Evolutionary conservation across 2,888 invertebrate species (phyloP).

Genomic region (Rhodophaea formosa): DNA sequence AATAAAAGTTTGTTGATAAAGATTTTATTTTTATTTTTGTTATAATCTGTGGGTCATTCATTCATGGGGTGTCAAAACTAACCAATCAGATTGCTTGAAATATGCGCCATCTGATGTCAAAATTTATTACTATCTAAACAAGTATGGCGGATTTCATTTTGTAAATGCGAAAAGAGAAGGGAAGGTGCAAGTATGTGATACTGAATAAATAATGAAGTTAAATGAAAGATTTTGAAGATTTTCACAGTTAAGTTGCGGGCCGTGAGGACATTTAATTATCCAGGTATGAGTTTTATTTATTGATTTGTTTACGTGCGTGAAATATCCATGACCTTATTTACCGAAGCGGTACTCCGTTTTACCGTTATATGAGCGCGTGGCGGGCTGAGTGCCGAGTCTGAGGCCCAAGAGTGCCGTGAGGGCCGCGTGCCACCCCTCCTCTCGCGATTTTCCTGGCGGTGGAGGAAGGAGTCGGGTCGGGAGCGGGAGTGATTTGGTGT

Average conservation of each 20-base stretch:
- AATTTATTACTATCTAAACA: slow-evolving; percentile 47
- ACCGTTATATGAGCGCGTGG: slow-evolving; percentile 77
- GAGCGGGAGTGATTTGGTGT: slow-evolving; percentile 78
- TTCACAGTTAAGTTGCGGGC: slow-evolving; percentile 15
- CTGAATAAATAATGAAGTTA: slow-evolving; percentile 31
- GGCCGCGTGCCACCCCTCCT: slow-evolving; percentile 74
- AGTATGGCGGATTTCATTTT: slow-evolving; percentile 70
- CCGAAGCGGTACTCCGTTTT: slow-evolving; percentile 69
- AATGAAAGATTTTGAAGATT: slow-evolving; percentile 23
- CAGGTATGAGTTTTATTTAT: slow-evolving; percentile 48
- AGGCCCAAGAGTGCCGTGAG: slow-evolving; percentile 59
- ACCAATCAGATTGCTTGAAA: slow-evolving; percentile 47
- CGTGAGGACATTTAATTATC: not conserved
- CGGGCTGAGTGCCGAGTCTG: slow-evolving; percentile 50
- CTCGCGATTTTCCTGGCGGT: slow-evolving; percentile 71
- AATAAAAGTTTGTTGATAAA: slow-evolving; percentile 19
- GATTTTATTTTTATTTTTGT: slow-evolving; percentile 28
- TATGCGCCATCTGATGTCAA: slow-evolving; percentile 63
- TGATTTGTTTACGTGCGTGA: slow-evolving; percentile 56
- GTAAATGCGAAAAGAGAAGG: slow-evolving; percentile 56
- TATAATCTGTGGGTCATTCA: slow-evolving; percentile 1
- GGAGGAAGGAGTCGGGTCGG: slow-evolving; percentile 77
- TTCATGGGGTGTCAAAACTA: slow-evolving; percentile 24
- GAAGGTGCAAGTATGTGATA: slow-evolving; percentile 37
- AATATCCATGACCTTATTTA: slow-evolving; percentile 77